Base-by-base conservation (phyloP, 1,140 invertebrate genomes). In the Rhynchophorus ferrugineus region DNA sequence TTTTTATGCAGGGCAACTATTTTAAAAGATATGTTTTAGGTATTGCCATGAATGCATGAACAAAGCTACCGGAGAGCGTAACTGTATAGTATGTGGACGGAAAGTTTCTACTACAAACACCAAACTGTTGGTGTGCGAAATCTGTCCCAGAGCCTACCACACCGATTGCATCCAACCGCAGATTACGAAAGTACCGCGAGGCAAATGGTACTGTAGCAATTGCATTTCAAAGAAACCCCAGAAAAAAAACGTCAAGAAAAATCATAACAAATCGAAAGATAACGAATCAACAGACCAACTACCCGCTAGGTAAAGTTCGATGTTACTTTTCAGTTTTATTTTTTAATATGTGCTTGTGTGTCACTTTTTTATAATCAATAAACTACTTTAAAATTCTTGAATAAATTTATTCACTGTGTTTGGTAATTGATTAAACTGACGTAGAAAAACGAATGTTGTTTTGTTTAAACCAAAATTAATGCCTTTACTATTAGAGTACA, bases 41-140 rank as follows among this genome's bases (percentile, higher is more conserved):
- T 90, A 88, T 69, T 97, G 94, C 73, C 93, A 85, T 78, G 92
- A 95, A 69, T 98, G 95, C 74, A 84, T 95, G 69, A 95, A 96
- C 68, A 95, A 96, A 76, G 92, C 91, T 34, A 89, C 87, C 36
- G 87, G 87, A 36, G 85, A 90, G 64, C 78, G 86, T 59, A 86
- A 89, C 65, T 89, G 86, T 70, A 87, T 92, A 59, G 87, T 94
- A 37, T 95, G 92, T 70, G 91, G 91, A 3, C 87, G 85, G 46
- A 81, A 83, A 58, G 72, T 74, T 2, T 72, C 74, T 1, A 54
- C 67, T 19, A 66, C 71, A 0, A 85, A 89, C 16, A 60, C 76
- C 69, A 85, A 89, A 59, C 77, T 89, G 58, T 78, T 91, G 24
- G 76, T 84, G 11, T 98, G 93, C 67, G 88, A 93, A 68, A 72